Conservation (phyloP, 2,888 invertebrate genomes). For the Epsilonema sp. region DNA sequence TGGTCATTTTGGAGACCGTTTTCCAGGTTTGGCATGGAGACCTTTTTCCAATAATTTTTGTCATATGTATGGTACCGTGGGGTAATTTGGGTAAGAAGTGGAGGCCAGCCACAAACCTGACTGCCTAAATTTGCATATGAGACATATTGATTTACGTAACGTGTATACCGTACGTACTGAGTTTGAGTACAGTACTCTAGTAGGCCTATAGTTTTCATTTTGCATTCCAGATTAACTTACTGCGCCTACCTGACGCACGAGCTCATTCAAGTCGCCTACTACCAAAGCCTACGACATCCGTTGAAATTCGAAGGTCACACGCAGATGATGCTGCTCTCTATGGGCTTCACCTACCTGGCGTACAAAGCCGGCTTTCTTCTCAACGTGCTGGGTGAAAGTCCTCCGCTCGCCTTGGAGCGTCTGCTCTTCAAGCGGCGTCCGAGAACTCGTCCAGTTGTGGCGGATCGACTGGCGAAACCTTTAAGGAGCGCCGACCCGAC, state of each 20-base stretch:
- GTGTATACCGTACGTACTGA: no score
- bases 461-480: no score
- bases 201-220: neutral
- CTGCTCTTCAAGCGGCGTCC: neutral
- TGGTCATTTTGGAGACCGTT: neutral
- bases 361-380: neutral
- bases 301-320: neutral
- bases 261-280: neutral
- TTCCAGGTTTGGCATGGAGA: neutral
- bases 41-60: no score
- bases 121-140: no score
- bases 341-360: neutral
- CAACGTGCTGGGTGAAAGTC: slow-evolving; percentile 1
- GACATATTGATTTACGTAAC: no score
- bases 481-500: no score
- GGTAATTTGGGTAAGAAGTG: no score
- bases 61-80: no score
- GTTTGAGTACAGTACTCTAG: no score
- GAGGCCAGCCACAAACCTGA: no score
- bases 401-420: slow-evolving; percentile 1
- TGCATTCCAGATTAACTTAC: slow-evolving; percentile 1
- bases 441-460: no score
- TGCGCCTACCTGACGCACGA: slow-evolving; percentile 4
- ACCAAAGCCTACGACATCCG: neutral
- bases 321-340: neutral